Percentiles rank a stretch among this genome's conserved stretches.
These are phyloP conservation scores for Lineus longissimus DNA, from an alignment of 1,140 invertebrate genomes.

Conservation along the genomic window DNA sequence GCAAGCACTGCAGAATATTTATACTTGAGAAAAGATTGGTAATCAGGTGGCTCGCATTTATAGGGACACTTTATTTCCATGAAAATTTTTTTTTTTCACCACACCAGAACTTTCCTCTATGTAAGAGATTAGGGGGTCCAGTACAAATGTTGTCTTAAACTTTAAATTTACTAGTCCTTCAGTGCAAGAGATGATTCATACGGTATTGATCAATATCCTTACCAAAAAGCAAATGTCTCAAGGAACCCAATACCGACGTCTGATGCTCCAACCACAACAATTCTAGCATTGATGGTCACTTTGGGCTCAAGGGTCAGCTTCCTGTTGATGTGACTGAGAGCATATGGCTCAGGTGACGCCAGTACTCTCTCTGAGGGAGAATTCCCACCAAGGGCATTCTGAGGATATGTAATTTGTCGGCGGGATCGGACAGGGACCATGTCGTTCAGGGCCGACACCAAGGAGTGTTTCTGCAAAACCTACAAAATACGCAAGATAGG, in stretches of 20 bases:
- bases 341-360: conserved; percentile 37
- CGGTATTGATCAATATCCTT: too few relatives aligned
- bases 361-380: conserved; percentile 51
- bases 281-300: conserved; percentile 58
- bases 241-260: conserved; percentile 66
- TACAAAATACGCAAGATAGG: conserved; percentile 26
- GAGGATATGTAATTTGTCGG: conserved; percentile 48
- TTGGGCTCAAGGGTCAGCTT: conserved; percentile 53
- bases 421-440: conserved; percentile 51
- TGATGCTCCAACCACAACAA: conserved; percentile 72
- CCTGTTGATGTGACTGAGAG: conserved; percentile 51
- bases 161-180: too few relatives aligned
- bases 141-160: too few relatives aligned
- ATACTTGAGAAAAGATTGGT: too few relatives aligned
- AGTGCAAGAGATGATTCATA: too few relatives aligned
- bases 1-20: too few relatives aligned
- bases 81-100: too few relatives aligned
- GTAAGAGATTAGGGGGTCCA: too few relatives aligned
- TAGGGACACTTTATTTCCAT: too few relatives aligned
- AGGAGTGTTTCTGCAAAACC: conserved; percentile 43
- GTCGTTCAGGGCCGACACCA: conserved; percentile 42
- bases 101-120: too few relatives aligned
- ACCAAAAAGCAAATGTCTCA: conserved; percentile 65
- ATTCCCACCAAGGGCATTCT: conserved; percentile 44
- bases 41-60: too few relatives aligned